Base-by-base conservation (phyloP, 2,797 vertebrate species). In the Sciurus carolinensis region DNA sequence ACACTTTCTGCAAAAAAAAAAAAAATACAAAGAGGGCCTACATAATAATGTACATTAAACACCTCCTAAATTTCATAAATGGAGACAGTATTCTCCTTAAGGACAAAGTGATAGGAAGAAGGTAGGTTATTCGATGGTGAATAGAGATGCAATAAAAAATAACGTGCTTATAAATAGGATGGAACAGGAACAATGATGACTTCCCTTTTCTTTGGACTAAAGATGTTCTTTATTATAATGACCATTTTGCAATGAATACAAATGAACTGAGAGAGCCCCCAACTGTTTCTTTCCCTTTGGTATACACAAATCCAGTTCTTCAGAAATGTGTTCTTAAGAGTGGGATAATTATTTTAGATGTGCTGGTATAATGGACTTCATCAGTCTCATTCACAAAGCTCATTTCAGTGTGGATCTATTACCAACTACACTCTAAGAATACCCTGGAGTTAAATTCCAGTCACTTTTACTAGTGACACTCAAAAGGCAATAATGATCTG, bases 321-420 rank as follows among this genome's bases (percentile, higher is more conserved):
- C 57, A 80, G 42, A 84, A 86, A 93, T 47, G 57, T 92, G 20
- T 50, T 92, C 69, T 67, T 85, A 44, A 87, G 50, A 79, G 62
- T 71, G 24, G 36, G 17, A 66, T 76, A 84, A 79, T 94, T 95
- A 80, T 96, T 96, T 93, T 67, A 96, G 76, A 80, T 33, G 72
- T 36, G 24, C 26, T 80, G 4, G n/a, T 54, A 12, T 83, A 93
- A 86, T 73, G 79, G 36, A 91, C 10, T 83, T 91, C 44, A 50
- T 94, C 85, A 71, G 75, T 91, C 86, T 88, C 73, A 93, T 89
- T 77, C 54, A 92, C n/a, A 87, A 95, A 90, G 54, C 75, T 83
- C 87, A 80, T 92, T 93, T 95, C 47, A 59, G 50, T 8, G 7
- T 85, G 36, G 52, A 52, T 80, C 62, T 90, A 71, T 73, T 52